phyloP scores from a whole-genome alignment of 2,797 vertebrate species.

The Falco cherrug region DNA sequence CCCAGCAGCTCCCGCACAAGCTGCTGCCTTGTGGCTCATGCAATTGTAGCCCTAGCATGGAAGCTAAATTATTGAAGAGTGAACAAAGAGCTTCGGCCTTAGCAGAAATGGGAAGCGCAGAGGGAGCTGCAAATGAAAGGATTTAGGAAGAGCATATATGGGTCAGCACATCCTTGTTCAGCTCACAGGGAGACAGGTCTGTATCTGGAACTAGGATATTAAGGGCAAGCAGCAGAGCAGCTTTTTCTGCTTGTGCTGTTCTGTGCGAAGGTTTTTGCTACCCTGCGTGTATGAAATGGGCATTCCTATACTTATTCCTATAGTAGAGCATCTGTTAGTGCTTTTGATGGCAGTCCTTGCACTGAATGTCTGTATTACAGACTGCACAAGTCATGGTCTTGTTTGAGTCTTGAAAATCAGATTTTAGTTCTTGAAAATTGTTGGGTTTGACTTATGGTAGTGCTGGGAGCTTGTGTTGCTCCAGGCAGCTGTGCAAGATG shows the following conservation, averaged over 20 bases:
- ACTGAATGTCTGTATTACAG: not conserved
- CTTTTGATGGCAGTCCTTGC: not conserved
- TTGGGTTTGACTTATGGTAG: not conserved
- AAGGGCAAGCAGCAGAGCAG: not conserved
- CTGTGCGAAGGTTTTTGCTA: not conserved
- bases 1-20: not conserved
- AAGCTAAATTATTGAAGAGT: not conserved
- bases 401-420: not conserved
- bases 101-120: not conserved
- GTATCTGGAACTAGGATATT: not conserved
- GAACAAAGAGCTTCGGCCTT: not conserved
- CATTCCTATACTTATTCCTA: not conserved
- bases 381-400: not conserved
- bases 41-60: not conserved
- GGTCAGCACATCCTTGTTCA: conserved; percentile 9
- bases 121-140: not conserved
- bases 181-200: not conserved
- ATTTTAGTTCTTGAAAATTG: not conserved
- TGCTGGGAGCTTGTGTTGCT: not conserved
- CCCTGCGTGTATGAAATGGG: fast-evolving
- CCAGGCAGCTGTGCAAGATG: not conserved
- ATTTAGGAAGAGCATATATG: not conserved
- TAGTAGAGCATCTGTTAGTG: not conserved
- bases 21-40: not conserved
- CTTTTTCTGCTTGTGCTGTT: not conserved